A percentile compares a stretch with the other conserved stretches of the same genome.
Evolutionary conservation across 2,797 vertebrate species (phyloP).

Genomic region (Australoheros facetus): DNA sequence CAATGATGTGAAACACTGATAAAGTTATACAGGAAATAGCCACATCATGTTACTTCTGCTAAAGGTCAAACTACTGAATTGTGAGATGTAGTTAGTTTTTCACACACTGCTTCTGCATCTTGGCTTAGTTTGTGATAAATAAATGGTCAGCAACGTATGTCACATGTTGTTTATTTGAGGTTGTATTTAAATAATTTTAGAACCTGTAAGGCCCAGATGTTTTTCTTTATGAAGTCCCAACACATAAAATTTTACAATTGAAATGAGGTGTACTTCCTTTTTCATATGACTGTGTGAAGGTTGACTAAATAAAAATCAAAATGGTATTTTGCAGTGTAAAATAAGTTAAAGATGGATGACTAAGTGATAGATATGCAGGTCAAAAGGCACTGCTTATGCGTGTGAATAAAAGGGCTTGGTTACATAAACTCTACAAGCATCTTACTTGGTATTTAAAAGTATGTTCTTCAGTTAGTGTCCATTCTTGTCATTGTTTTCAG

Average conservation of each 20-base stretch:
- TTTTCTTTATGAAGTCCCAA: background rate
- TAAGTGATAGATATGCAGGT: background rate
- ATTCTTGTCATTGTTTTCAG: background rate
- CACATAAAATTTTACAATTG: background rate
- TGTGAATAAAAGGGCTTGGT: background rate
- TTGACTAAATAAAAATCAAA: background rate
- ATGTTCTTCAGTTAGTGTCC: background rate
- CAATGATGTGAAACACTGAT: no score
- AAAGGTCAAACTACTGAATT: background rate
- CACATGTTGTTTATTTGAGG: background rate
- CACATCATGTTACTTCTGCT: background rate
- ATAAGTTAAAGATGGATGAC: no score
- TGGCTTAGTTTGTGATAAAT: background rate
- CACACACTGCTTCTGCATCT: accelerated
- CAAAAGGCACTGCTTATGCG: background rate
- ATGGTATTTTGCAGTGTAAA: background rate
- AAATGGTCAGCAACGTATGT: background rate
- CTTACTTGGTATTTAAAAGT: background rate
- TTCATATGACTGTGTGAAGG: background rate
- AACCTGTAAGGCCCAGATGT: accelerated
- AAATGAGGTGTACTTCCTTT: background rate
- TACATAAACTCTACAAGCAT: background rate
- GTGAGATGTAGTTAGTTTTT: background rate
- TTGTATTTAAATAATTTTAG: no score
- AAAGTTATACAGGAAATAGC: no score